Conservation (phyloP, 2,113 vertebrate genomes). For the Hassar affinis region DNA sequence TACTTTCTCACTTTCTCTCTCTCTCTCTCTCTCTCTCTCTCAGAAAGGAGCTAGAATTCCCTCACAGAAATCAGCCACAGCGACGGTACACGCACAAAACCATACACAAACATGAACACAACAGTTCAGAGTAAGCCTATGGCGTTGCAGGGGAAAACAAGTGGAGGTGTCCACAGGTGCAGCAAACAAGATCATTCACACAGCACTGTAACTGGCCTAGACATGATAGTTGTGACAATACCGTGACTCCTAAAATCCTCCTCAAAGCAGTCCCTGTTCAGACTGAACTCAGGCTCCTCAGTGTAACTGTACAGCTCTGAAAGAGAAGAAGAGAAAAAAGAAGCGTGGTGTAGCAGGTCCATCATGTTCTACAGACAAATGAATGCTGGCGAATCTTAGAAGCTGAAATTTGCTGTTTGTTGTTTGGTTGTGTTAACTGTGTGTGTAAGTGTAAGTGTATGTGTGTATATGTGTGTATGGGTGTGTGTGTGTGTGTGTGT, state of each 20-base stretch:
- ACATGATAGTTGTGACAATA: constrained; percentile 56
- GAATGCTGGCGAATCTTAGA: neutral
- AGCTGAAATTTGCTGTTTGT: neutral
- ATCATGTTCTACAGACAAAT: neutral
- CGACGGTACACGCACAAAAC: neutral
- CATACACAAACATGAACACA: constrained; percentile 3
- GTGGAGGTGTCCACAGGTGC: neutral
- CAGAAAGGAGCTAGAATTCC: neutral
- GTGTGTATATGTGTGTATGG: neutral
- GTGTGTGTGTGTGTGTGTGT: constrained; percentile 14
- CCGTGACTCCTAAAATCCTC: constrained; percentile 90
- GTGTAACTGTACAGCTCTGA: constrained; percentile 98
- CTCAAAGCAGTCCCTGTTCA: constrained; percentile 90
- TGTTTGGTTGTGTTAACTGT: neutral
- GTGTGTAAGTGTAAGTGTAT: too few species aligned
- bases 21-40: too few species aligned
- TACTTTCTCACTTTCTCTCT: too few species aligned
- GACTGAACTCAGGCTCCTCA: constrained; percentile 86
- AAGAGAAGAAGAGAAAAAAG: constrained; percentile 32
- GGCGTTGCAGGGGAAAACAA: neutral
- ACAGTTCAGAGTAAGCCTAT: neutral
- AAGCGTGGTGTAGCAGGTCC: neutral
- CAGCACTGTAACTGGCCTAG: neutral
- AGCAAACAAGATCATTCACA: neutral
- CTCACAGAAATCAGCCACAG: constrained; percentile 11